These are phyloP conservation scores for Castor canadensis DNA, from an alignment of 2,113 vertebrate genomes.

Conservation along the genomic window DNA sequence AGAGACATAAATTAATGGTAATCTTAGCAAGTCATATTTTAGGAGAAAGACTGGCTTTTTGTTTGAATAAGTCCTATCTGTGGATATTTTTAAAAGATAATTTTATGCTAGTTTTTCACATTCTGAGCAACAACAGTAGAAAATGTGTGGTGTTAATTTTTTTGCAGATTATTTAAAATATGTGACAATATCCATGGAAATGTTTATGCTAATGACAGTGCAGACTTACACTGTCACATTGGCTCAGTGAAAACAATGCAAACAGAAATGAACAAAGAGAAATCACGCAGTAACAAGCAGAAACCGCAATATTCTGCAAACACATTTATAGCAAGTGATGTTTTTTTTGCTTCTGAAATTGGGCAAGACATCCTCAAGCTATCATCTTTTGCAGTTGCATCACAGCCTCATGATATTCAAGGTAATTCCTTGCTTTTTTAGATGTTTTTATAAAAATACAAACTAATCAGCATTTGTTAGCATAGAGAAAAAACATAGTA, in stretches of 20 bases:
- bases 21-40: slow-evolving; percentile 6
- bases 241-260: slow-evolving; percentile 73
- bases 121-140: not conserved
- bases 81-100: slow-evolving; percentile 17
- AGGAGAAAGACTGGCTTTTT: not conserved
- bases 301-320: slow-evolving; percentile 78
- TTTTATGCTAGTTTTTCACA: slow-evolving; percentile 38
- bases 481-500: slow-evolving; percentile 38
- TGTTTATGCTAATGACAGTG: slow-evolving; percentile 59
- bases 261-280: slow-evolving; percentile 78
- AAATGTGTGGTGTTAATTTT: not conserved
- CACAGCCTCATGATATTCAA: slow-evolving; percentile 85
- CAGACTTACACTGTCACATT: slow-evolving; percentile 45
- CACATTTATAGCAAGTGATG: slow-evolving; percentile 74
- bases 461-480: slow-evolving; percentile 24
- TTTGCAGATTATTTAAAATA: slow-evolving; percentile 90
- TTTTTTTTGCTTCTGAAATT: slow-evolving; percentile 79
- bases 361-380: slow-evolving; percentile 83
- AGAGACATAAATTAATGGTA: slow-evolving; percentile 21
- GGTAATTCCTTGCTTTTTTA: slow-evolving; percentile 84
- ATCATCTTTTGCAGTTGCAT: slow-evolving; percentile 85
- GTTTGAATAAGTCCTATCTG: slow-evolving; percentile 35
- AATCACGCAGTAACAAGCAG: slow-evolving; percentile 77
- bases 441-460: slow-evolving; percentile 66
- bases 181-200: slow-evolving; percentile 74